Base-by-base conservation (phyloP, 2,888 invertebrate genomes). In the Leucophenga montana region DNA sequence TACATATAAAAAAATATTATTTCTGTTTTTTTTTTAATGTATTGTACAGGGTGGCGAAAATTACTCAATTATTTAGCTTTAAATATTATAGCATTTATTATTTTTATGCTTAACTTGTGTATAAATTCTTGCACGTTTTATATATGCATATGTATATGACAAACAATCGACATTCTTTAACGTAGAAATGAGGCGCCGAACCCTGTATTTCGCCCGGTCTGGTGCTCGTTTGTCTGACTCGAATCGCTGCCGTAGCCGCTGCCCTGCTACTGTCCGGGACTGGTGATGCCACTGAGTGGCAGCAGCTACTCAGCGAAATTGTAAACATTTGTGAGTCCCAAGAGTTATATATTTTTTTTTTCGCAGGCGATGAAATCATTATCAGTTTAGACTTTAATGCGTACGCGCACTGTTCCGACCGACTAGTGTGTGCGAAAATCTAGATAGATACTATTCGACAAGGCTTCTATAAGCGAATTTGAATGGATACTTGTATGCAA, bases 311-410 rank as follows among this genome's bases (percentile, higher is more conserved):
- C 84, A 75, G 67, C 74, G 73, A 73, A 76, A 75, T 83, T 81
- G 84, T 81, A 81, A 83, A 81, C 84, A 81, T 77, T 81, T 82
- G 70, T 71, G 77, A 66, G 71, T 54, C 72, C 75, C 72, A 71
- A 66, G 70, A 73, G 68, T 70, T 70, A 39, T 61, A 77, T 73
- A 39, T 39, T 5, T 74, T 71, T 72, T 69, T 71, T 70, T 44
- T n/a, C 57, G 31, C 69, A 67, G 69, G 68, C 57, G 67, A 66
- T 71, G 66, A 72, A 75, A 71, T 71, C 80, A 83, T 78, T 80
- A 83, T 75, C 81, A 71, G 74, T 82, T 80, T 73, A 72, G 70
- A 68, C 78, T 72, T 73, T 69, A 71, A 72, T 69, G 73, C 78
- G 78, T 73, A 79, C 79, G 68, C 53, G 39, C 13, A 64, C 61